Percentiles rank a stretch among this genome's conserved stretches.
These are phyloP conservation scores for Sinotaia quadrata DNA, from an alignment of 2,888 invertebrate genomes.

Conservation along the genomic window DNA sequence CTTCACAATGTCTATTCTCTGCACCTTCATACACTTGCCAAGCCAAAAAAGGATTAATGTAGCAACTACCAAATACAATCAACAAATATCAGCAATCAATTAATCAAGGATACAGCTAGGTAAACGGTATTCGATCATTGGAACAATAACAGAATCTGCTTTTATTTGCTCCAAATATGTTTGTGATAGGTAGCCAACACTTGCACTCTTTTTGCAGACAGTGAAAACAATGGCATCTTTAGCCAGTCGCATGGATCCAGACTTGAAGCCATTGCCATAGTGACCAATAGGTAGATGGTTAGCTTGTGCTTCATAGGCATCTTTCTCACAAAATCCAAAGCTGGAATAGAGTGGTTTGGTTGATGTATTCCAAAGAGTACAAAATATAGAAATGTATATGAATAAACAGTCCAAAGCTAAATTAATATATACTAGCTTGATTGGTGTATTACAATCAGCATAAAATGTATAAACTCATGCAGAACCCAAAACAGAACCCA, in stretches of 20 bases:
- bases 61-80: too few relatives aligned
- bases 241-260: conserved; percentile 70
- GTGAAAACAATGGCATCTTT: conserved; percentile 70
- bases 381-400: too few relatives aligned
- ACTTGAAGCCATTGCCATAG: conserved; percentile 71
- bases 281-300: conserved; percentile 66
- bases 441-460: too few relatives aligned
- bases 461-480: too few relatives aligned
- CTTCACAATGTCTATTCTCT: too few relatives aligned
- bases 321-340: conserved; percentile 69
- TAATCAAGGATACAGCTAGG: conserved; percentile 61
- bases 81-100: not conserved
- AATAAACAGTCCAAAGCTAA: too few relatives aligned
- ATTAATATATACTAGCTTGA: too few relatives aligned
- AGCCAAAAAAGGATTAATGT: too few relatives aligned
- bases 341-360: too few relatives aligned
- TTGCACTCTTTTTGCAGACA: conserved; percentile 47
- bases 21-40: too few relatives aligned
- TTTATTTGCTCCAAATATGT: conserved; percentile 60
- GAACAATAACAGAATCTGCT: conserved; percentile 67
- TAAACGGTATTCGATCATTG: conserved; percentile 64
- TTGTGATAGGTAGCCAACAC: conserved; percentile 68
- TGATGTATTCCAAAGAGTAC: too few relatives aligned
- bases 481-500: too few relatives aligned
- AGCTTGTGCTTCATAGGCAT: conserved; percentile 45